Conservation (phyloP, 2,797 vertebrate species). For the Rhabdophis nuchalis region DNA sequence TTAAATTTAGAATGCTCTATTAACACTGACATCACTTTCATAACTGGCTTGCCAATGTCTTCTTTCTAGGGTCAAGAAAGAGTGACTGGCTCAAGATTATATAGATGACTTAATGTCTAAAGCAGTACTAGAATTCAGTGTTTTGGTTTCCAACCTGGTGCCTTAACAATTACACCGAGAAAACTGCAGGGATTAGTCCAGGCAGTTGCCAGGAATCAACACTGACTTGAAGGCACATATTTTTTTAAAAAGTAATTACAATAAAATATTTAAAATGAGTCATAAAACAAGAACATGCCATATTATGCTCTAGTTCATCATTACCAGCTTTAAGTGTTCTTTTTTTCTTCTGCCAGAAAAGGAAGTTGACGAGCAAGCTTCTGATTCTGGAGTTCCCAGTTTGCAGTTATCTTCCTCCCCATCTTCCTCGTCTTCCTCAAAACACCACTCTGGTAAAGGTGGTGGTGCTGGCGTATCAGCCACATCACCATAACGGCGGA, state of each 20-base stretch:
- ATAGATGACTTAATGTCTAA: background rate
- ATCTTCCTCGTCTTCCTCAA: constrained; percentile 85
- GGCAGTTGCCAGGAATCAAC: background rate
- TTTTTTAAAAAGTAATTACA: background rate
- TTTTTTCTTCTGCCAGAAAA: constrained; percentile 86
- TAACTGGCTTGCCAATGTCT: background rate
- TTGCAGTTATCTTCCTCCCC: constrained; percentile 77
- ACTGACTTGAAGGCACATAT: background rate
- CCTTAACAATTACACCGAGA: background rate
- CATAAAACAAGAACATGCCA: background rate
- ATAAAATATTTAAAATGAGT: background rate
- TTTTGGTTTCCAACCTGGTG: background rate
- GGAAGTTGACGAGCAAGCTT: constrained; percentile 88
- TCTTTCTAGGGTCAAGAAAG: background rate
- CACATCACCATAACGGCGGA: constrained; percentile 90
- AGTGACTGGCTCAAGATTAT: background rate
- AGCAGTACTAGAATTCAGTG: background rate
- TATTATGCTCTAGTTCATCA: constrained; percentile 38
- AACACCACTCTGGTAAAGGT: constrained; percentile 92
- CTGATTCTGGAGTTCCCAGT: constrained; percentile 80
- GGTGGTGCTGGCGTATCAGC: constrained; percentile 89
- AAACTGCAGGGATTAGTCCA: background rate
- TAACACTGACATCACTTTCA: background rate
- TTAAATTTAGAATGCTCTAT: background rate
- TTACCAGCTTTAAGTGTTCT: constrained; percentile 92